Percentiles rank a stretch among this genome's conserved stretches.
These are phyloP conservation scores for Gastrophysa polygoni DNA, from an alignment of 2,888 invertebrate species.

Conservation along the genomic window DNA sequence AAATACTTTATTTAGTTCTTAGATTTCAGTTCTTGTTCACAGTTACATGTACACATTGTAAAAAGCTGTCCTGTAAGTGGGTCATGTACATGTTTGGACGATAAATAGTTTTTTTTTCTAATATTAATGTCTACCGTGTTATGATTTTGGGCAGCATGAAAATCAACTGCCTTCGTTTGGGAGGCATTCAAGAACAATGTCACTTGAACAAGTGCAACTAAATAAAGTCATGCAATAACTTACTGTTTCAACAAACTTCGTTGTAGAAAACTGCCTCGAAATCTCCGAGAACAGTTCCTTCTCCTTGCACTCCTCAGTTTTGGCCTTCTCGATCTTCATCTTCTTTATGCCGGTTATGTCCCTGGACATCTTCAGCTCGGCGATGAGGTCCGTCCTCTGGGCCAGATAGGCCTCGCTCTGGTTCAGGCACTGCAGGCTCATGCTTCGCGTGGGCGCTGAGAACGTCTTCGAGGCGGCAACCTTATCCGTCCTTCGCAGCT, in stretches of 20 bases:
- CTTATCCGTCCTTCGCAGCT: conserved; percentile 75
- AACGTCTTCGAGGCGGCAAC: conserved; percentile 80
- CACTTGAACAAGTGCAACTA: no score
- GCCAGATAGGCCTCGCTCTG: conserved; percentile 74
- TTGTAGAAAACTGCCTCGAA: conserved; percentile 81
- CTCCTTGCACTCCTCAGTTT: conserved; percentile 81
- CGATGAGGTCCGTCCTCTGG: conserved; percentile 86
- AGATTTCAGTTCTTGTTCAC: no score
- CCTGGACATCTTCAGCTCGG: conserved; percentile 89
- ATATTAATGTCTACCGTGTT: no score
- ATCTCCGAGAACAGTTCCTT: conserved; percentile 85
- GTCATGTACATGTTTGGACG: no score
- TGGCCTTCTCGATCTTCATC: conserved; percentile 87
- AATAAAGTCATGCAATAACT: conserved; percentile 47
- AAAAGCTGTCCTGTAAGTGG: no score
- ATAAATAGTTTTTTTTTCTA: no score
- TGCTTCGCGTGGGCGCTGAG: conserved; percentile 78
- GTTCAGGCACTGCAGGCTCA: conserved; percentile 72
- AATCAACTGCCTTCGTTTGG: no score
- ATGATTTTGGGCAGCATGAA: no score
- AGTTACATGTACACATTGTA: no score
- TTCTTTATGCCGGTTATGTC: conserved; percentile 94
- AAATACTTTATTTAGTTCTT: no score
- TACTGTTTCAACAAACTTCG: conserved; percentile 90
- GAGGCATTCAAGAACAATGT: no score